Base-by-base conservation (phyloP, 1,140 invertebrate genomes). In the Drosophila kurseongensis region DNA sequence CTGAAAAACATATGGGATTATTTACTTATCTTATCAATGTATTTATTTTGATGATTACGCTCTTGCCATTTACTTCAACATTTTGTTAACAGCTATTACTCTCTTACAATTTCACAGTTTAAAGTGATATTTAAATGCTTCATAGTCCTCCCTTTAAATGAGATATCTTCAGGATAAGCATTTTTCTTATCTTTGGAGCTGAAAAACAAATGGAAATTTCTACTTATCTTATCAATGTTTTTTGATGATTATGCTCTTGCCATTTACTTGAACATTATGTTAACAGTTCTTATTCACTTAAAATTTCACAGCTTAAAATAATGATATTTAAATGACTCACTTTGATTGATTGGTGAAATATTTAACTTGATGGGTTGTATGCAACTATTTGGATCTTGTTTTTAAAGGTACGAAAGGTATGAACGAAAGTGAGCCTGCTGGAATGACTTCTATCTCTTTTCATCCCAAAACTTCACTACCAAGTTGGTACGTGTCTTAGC, bases 391-490 rank as follows among this genome's bases (percentile, higher is more conserved):
- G n/a, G n/a, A n/a, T n/a, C n/a, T n/a, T n/a, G n/a, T n/a, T n/a
- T n/a, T n/a, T n/a, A n/a, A n/a, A n/a, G n/a, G n/a, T n/a, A n/a
- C n/a, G n/a, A n/a, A n/a, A n/a, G n/a, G n/a, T n/a, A n/a, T n/a
- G n/a, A n/a, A n/a, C n/a, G n/a, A n/a, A n/a, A n/a, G n/a, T n/a
- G 8, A 44, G 14, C 0, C 0, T 4, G 6, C 9, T 52, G 23
- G 35, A 27, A 67, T 6, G 42, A 44, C 27, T 44, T 62, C 77
- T 76, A 83, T 78, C 65, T 75, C 50, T 58, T 60, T 50, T 68
- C 67, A 45, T 44, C 29, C 41, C 38, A 58, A 84, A 84, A 51
- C 63, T 14, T 63, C 32, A 61, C 41, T 51, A 29, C 47, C 40
- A 23, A 2, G 47, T 56, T 54, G 42, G n/a, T 56, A 54, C 56